Base-by-base conservation (phyloP, 2,888 invertebrate species). In the Polydrusus cervinus region DNA sequence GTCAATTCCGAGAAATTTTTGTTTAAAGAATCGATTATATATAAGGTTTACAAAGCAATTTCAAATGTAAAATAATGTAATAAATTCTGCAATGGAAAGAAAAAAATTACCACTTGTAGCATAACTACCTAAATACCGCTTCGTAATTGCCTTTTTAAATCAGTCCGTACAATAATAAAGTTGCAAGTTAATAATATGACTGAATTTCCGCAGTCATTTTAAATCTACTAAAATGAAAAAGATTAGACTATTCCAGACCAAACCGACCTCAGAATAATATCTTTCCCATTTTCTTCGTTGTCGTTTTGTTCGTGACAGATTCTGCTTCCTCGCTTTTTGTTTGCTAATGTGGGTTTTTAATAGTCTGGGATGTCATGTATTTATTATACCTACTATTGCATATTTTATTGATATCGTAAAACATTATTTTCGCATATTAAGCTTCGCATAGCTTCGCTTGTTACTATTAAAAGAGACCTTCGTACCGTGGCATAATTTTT, bases 291-390 rank as follows among this genome's bases (percentile, higher is more conserved):
- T 53, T 53, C 25, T 53, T 53, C 53, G 51, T 51, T 18, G 51
- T 51, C 49, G 18, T 51, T 53, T 53, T 53, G 53, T n/a, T 53
- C 53, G 53, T 53, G 53, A 53, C 30, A 53, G 53, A 53, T 53
- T 30, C 53, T 53, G 20, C 25, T 53, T 53, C 53, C 25, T 53
- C 53, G 53, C 53, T 53, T 53, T 34, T 53, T 53, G 53, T 53
- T 53, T 53, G 53, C 53, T 53, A 53, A 53, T 53, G 53, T 53
- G 25, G 53, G 25, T 30, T 53, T 25, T 53, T 20, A 10, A n/a
- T 53, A 53, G 53, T 53, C 25, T 25, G 53, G 30, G 53, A 53
- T 30, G 38, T 11, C 16, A 11, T 38, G 38, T 60, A 38, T 53
- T 13, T 11, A 53, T 18, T 1, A 34, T 34, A 34, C n/a, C n/a